Conservation (phyloP, 2,797 vertebrate species). For the Anguilla obscura region DNA sequence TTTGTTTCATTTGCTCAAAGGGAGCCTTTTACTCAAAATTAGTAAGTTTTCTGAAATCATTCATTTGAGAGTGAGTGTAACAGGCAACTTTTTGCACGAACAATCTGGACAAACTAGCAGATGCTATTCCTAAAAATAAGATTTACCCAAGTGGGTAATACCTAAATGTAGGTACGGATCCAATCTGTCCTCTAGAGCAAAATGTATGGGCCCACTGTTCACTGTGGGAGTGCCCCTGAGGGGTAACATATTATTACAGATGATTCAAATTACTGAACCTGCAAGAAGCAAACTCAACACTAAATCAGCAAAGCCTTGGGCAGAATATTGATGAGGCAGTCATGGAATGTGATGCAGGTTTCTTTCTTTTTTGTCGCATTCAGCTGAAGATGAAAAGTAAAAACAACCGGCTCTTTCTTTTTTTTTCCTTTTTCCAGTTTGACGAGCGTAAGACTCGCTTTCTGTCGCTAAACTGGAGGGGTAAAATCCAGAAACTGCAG, state of each 20-base stretch:
- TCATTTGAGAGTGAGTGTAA: constrained; percentile 67
- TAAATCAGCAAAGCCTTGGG: constrained; percentile 70
- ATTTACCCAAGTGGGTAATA: constrained; percentile 77
- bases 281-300: constrained; percentile 75
- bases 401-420: neutral
- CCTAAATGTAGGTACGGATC: constrained; percentile 65
- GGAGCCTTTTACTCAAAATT: constrained; percentile 60
- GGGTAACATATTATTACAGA: constrained; percentile 84
- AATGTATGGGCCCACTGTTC: constrained; percentile 78
- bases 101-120: constrained; percentile 63
- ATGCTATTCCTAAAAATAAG: constrained; percentile 80
- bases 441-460: neutral
- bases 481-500: neutral
- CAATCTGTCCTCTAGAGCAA: constrained; percentile 74
- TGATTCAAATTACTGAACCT: constrained; percentile 82
- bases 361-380: constrained; percentile 3
- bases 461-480: neutral
- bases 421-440: neutral
- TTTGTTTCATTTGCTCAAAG: constrained; percentile 45
- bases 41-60: constrained; percentile 67
- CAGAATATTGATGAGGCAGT: constrained; percentile 78
- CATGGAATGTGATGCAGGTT: constrained; percentile 64
- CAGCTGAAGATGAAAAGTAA: constrained; percentile 12
- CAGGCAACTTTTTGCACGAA: constrained; percentile 69
- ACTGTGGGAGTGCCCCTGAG: constrained; percentile 76